Percentiles rank a stretch among this genome's conserved stretches.
Evolutionary conservation across 2,113 vertebrate genomes (phyloP).

Genomic region (Arothron firmamentum): DNA sequence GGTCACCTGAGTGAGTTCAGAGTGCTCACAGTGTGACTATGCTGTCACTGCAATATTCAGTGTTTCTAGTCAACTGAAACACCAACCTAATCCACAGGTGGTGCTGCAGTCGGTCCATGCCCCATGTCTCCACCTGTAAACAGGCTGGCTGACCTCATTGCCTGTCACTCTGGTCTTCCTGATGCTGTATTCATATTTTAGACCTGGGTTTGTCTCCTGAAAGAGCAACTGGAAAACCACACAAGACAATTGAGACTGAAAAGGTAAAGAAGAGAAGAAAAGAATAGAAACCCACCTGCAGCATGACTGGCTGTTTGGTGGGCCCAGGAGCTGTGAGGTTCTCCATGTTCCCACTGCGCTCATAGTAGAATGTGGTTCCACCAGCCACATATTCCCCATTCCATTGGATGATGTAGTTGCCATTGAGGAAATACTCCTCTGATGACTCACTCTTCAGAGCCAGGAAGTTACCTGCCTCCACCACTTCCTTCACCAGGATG

Average conservation of each 20-base stretch:
- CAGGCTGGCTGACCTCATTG: slow-evolving; percentile 80
- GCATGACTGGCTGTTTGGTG: slow-evolving; percentile 85
- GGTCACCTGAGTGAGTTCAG: slow-evolving; percentile 74
- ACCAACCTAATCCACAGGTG: slow-evolving; percentile 86
- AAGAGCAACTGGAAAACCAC: slow-evolving; percentile 82
- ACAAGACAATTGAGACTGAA: not conserved
- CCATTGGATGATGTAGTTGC: slow-evolving; percentile 97
- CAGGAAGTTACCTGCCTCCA: slow-evolving; percentile 92
- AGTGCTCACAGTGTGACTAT: not conserved
- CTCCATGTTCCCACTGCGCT: slow-evolving; percentile 89
- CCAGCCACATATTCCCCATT: slow-evolving; percentile 93
- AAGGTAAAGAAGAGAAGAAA: too few species aligned
- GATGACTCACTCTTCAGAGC: slow-evolving; percentile 82
- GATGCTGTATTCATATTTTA: slow-evolving; percentile 88
- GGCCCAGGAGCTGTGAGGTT: slow-evolving; percentile 91
- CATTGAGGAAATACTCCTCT: slow-evolving; percentile 91
- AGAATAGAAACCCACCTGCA: slow-evolving; percentile 81
- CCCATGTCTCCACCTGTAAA: slow-evolving; percentile 87
- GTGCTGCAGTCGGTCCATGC: slow-evolving; percentile 91
- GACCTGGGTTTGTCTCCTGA: slow-evolving; percentile 90
- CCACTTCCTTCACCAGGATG: slow-evolving; percentile 86
- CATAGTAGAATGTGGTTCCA: slow-evolving; percentile 87
- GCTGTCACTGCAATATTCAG: not conserved
- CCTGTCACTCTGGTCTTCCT: slow-evolving; percentile 78
- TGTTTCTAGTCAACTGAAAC: not conserved